Evolutionary conservation across 2,797 vertebrate genomes (phyloP).

Genomic region (Pachyuromys duprasi): DNA sequence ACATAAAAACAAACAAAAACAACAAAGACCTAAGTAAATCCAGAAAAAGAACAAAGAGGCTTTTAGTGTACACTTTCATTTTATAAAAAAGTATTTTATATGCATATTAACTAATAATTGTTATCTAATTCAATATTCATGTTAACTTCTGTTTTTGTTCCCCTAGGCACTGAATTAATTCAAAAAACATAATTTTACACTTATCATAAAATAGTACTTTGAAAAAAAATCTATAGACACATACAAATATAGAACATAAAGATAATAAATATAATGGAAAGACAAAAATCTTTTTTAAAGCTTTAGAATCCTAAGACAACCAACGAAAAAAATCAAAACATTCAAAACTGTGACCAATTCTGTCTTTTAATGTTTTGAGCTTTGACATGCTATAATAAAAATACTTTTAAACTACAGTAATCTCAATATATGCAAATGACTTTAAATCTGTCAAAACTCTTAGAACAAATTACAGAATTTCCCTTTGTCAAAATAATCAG

Average conservation of each 20-base stretch:
- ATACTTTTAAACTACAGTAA: slow-evolving; percentile 53
- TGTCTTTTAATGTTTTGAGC: background rate
- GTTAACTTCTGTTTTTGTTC: slow-evolving; percentile 15
- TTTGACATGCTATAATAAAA: slow-evolving; percentile 42
- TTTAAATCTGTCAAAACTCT: slow-evolving; percentile 62
- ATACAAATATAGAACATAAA: background rate
- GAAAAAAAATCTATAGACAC: slow-evolving; percentile 1
- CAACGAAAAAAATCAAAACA: background rate
- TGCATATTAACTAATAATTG: slow-evolving; percentile 9
- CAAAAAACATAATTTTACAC: slow-evolving; percentile 52
- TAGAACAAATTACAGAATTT: slow-evolving; percentile 45
- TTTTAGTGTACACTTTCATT: slow-evolving; percentile 61
- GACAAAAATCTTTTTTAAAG: slow-evolving; percentile 54
- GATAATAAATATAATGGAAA: slow-evolving; percentile 58
- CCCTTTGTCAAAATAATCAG: slow-evolving; percentile 61
- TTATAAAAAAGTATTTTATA: slow-evolving; percentile 57
- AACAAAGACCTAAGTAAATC: slow-evolving; percentile 19
- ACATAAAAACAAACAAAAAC: slow-evolving; percentile 21
- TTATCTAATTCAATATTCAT: slow-evolving; percentile 40
- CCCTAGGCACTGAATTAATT: slow-evolving; percentile 34
- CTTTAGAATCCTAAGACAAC: slow-evolving; percentile 54
- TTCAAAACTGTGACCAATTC: slow-evolving; percentile 52
- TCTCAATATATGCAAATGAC: slow-evolving; percentile 39
- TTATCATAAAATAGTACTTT: slow-evolving; percentile 25
- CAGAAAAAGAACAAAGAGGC: slow-evolving; percentile 33